Base-by-base conservation (phyloP, 2,797 vertebrate species). In the Epinephelus awoara region DNA sequence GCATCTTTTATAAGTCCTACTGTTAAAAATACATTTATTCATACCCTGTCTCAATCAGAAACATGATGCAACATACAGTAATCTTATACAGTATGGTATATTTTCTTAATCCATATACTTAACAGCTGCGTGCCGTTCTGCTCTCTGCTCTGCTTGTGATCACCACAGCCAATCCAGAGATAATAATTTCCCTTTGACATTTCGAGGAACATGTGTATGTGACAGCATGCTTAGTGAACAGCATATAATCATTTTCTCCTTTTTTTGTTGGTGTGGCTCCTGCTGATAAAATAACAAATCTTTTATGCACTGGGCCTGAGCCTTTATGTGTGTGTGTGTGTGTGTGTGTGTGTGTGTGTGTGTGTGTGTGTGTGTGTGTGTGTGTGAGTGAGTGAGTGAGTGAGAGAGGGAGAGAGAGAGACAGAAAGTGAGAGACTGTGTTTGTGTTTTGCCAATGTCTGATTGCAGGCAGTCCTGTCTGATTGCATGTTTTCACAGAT, bases 151-250 rank as follows among this genome's bases (percentile, higher is more conserved):
- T 44, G 65, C 42, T 46, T 54, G 5, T 12, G 40, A 75, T 79
- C 78, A 44, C 40, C 13, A 34, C 19, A 65, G 46, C 56, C 73
- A 71, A 27, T 62, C 2, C 6, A 81, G 49, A 79, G 44, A 69
- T 70, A 72, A 80, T 81, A 6, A 83, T 75, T 83, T 85, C 58
- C n/a, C 49, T 87, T 27, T 83, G 75, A 79, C 85, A 88, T 89
- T 88, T 85, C 13, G 0, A 70, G 49, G 67, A 70, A 72, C 80
- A 76, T 38, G 64, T 77, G 72, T 64, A 23, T 73, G 58, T 23
- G 54, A 58, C n/a, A 27, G 55, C 74, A 65, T 17, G 80, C 75
- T 82, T 51, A 49, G 46, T 71, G 55, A 84, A 21, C 23, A 68
- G 54, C 47, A 49, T 29, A 68, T 67, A 75, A 64, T 82, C 14